A percentile compares a stretch with the other conserved stretches of the same genome.
These are phyloP conservation scores for Labeo calbasu DNA, from an alignment of 2,797 vertebrate species.

Conservation along the genomic window DNA sequence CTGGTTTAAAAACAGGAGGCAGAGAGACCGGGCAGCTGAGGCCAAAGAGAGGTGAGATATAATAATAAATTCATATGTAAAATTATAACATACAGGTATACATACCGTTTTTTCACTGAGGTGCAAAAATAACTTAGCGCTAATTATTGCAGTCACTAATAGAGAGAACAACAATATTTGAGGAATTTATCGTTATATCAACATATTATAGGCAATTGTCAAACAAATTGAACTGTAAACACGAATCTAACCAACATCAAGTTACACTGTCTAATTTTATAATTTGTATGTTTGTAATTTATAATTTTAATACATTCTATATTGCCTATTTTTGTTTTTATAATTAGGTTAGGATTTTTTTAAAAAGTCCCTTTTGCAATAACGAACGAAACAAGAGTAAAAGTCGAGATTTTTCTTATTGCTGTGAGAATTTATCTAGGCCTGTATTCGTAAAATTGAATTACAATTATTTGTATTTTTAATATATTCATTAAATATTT, in stretches of 20 bases:
- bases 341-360: background rate
- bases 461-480: background rate
- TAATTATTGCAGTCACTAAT: background rate
- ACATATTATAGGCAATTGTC: background rate
- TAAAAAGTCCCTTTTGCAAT: background rate
- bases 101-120: background rate
- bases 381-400: background rate
- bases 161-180: background rate
- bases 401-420: background rate
- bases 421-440: background rate
- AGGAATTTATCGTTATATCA: background rate
- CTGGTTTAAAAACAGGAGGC: conserved; percentile 98
- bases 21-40: conserved; percentile 95
- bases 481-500: too few relatives aligned
- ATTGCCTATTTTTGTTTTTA: background rate
- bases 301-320: background rate
- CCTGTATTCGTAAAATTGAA: background rate
- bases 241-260: background rate
- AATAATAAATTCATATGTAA: background rate
- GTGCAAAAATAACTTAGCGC: background rate
- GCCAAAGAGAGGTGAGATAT: conserved; percentile 90
- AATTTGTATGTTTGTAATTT: background rate
- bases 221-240: background rate
- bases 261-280: background rate
- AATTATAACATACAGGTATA: background rate